Evolutionary conservation across 2,113 vertebrate genomes (phyloP), one percentile per base, ranked within the genome.

Genomic region (Diglossa brunneiventris): DNA sequence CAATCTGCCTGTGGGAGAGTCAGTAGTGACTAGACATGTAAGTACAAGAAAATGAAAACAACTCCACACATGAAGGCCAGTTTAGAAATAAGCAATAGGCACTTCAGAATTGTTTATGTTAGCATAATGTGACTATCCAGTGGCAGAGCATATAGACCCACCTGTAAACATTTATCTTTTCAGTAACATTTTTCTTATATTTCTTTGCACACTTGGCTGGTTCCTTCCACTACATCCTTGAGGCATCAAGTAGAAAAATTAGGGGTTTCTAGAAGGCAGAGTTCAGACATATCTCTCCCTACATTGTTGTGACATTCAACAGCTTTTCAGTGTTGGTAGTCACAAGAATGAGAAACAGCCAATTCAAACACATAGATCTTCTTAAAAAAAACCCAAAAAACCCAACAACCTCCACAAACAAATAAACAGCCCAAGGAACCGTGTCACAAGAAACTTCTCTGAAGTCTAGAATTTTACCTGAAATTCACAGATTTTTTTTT

Each of bases 1-100:
- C 42, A 74, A 68, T 87, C 59, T 83, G 89, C 73, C 72, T 88
- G 92, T 90, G 90, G 87, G 92, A 96, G 70, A 95, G 55, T 53
- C 75, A 69, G 72, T 3, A 85, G 47, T 63, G 46, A 66, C 49
- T 18, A 50, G 46, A 64, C 79, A 67, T 42, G 22, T 15, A 72
- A 87, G 39, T 44, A 55, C 59, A 79, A 46, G 59, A 50, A 91
- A 69, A 77, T 17, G 12, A 88, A 82, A 58, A 50, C 31, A 82
- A 49, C 31, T 58, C 53, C 37, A 63, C 3, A 6, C 15, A 59
- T 0, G 0, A 55, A 50, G 6, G 22, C 15, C 27, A 67, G 24
- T 6, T 78, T 20, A 44, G 50, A 88, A 87, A 90, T 15, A 62
- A 66, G 27, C 86, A 76, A 52, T 52, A 30, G 1, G 4, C 5